Evolutionary conservation across 2,888 invertebrate genomes (phyloP), one percentile per base, ranked within the genome.

Genomic region (Drosophila greeni): DNA sequence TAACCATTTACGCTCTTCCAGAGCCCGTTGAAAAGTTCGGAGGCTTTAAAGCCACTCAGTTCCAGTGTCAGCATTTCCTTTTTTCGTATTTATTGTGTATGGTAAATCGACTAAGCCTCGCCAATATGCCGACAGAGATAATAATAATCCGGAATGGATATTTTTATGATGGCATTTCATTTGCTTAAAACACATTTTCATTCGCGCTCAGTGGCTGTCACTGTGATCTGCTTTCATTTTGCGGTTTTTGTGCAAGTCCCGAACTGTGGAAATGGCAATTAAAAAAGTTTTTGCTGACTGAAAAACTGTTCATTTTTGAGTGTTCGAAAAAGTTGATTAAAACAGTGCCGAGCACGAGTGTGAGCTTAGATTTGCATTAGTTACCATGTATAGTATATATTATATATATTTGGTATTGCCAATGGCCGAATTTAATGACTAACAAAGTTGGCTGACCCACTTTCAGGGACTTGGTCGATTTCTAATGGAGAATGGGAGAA

Each of bases 391-490:
- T 4, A 34, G 5, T 12, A 20, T 20, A 24, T 42, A 42, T 3
- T 24, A 45, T 14, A 43, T 26, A 29, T 14, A 45, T 29, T 18
- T 29, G 8, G 36, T 65, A 74, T 82, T 74, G 64, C 61, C 77
- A 45, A 45, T 74, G 56, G 67, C 24, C 45, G 58, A 47, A 20
- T 40, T 53, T 62, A 78, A 70, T 62, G 62, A 36, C 65, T 53
- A 77, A 70, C 61, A 66, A 78, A 70, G 58, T 77, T 60, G 55
- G 43, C 31, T 83, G 83, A 81, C 79, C 79, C 52, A 79, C 40
- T 80, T 82, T 79, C 16, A 47, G 12, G 16, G 31, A 31, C 48
- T 24, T 16, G 45, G 16, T 42, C 37, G 45, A 58, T 34, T 66
- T 58, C 7, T 8, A 11, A 24, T 43, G 16, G 18, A 11, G 34